These are phyloP conservation scores for Papilio glaucus DNA, from an alignment of 1,140 invertebrate genomes.

Conservation along the genomic window DNA sequence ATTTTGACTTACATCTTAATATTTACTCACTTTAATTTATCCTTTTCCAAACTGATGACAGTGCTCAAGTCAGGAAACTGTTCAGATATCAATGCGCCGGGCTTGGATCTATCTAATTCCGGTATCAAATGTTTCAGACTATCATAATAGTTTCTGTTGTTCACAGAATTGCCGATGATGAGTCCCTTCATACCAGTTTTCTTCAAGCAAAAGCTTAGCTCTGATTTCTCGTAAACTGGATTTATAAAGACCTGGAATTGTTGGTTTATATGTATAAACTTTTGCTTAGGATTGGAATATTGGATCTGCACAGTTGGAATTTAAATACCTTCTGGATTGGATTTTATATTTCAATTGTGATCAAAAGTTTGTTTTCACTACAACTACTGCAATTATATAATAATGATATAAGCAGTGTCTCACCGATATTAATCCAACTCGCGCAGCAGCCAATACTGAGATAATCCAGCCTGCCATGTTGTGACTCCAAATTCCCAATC, in stretches of 20 bases:
- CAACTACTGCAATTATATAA: no score
- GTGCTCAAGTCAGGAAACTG: slow-evolving; percentile 81
- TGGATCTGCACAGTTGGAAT: no score
- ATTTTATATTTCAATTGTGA: no score
- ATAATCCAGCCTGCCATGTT: slow-evolving; percentile 94
- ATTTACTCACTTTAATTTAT: slow-evolving; percentile 85
- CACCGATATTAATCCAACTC: slow-evolving; percentile 93
- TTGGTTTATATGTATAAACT: no score
- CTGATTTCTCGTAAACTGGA: slow-evolving; percentile 90
- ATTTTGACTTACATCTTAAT: slow-evolving; percentile 84
- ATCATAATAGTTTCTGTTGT: slow-evolving; percentile 89
- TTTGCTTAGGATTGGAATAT: no score
- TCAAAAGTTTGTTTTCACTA: background rate
- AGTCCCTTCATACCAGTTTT: slow-evolving; percentile 91
- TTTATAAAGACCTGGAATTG: slow-evolving; percentile 91
- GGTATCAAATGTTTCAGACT: slow-evolving; percentile 85
- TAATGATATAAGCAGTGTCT: no score
- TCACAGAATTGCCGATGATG: slow-evolving; percentile 87
- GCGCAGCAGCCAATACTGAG: slow-evolving; percentile 89
- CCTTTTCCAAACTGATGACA: slow-evolving; percentile 83
- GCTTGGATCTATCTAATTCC: slow-evolving; percentile 70
- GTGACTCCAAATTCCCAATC: slow-evolving; percentile 94
- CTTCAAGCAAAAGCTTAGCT: slow-evolving; percentile 91
- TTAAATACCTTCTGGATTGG: no score
- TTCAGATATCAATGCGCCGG: slow-evolving; percentile 66